These are phyloP conservation scores for Bhutanitis thaidina DNA, from an alignment of 2,888 invertebrate species.

Conservation along the genomic window DNA sequence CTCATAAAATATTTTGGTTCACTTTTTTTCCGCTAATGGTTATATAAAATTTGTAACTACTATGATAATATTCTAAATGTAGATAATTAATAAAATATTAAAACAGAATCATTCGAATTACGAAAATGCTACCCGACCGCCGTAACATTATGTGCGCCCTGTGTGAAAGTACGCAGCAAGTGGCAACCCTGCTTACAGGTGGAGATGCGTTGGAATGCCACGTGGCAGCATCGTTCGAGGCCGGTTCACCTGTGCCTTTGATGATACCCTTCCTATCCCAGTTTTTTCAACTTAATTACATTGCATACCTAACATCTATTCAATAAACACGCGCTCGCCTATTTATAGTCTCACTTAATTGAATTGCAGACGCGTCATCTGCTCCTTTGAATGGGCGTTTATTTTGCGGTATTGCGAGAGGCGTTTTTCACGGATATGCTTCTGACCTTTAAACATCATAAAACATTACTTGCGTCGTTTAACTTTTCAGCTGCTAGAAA, in stretches of 20 bases:
- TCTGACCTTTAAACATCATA: constrained; percentile 3
- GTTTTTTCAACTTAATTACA: constrained; percentile 15
- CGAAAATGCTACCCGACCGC: too few species aligned
- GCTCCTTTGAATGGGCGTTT: not conserved
- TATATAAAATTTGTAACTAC: too few species aligned
- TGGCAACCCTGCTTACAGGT: constrained; percentile 9
- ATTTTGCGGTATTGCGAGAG: not conserved
- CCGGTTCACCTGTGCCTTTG: constrained; percentile 36
- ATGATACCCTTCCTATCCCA: constrained; percentile 18
- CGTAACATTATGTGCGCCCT: not conserved
- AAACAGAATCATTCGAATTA: too few species aligned
- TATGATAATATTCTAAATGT: too few species aligned
- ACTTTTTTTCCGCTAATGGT: too few species aligned
- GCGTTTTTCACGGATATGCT: not conserved
- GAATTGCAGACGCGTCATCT: constrained; percentile 10
- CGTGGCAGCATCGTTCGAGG: constrained; percentile 27
- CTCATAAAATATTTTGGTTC: too few species aligned
- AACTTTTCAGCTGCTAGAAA: not conserved
- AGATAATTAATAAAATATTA: too few species aligned
- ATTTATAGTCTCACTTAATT: constrained; percentile 17
- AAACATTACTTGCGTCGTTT: not conserved
- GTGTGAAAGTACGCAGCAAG: too few species aligned
- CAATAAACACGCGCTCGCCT: constrained; percentile 10
- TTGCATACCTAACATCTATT: constrained; percentile 8
- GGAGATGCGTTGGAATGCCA: constrained; percentile 32